phyloP scores from a whole-genome alignment of 2,113 vertebrate species.

The Pachycephala philippinensis region DNA sequence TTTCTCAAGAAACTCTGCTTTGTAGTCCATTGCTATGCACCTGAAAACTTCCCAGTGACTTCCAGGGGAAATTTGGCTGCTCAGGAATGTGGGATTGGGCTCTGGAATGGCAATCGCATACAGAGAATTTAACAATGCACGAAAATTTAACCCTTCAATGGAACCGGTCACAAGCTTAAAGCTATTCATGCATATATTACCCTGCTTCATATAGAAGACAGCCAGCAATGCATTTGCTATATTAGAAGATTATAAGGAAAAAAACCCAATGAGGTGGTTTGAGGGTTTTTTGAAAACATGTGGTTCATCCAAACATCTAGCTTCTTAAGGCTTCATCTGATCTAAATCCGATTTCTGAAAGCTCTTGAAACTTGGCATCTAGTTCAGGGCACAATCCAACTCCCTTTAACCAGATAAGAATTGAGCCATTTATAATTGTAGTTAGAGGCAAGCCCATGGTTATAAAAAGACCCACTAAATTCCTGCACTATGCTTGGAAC shows the following conservation, averaged over 20 bases:
- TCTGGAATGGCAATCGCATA: background rate
- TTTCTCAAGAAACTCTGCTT: conserved; percentile 12
- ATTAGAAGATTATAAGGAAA: background rate
- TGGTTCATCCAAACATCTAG: background rate
- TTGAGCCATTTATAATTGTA: background rate
- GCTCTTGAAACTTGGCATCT: background rate
- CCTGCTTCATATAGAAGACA: background rate
- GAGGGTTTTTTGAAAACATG: background rate
- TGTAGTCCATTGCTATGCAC: conserved; percentile 10
- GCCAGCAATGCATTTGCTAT: background rate
- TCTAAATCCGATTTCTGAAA: conserved; percentile 19
- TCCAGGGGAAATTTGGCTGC: conserved; percentile 45
- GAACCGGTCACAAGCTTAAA: background rate
- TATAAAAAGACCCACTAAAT: background rate
- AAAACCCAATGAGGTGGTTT: background rate
- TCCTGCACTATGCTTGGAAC: background rate
- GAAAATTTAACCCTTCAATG: conserved; percentile 41
- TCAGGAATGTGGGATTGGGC: conserved; percentile 26
- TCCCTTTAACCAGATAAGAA: background rate
- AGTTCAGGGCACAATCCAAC: background rate
- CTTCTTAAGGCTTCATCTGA: background rate
- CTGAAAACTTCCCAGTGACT: conserved; percentile 52
- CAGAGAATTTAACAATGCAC: conserved; percentile 14
- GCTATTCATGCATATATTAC: background rate
- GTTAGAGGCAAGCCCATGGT: background rate